phyloP scores from a whole-genome alignment of 1,140 invertebrate genomes.

The Drosophila trapezifrons region DNA sequence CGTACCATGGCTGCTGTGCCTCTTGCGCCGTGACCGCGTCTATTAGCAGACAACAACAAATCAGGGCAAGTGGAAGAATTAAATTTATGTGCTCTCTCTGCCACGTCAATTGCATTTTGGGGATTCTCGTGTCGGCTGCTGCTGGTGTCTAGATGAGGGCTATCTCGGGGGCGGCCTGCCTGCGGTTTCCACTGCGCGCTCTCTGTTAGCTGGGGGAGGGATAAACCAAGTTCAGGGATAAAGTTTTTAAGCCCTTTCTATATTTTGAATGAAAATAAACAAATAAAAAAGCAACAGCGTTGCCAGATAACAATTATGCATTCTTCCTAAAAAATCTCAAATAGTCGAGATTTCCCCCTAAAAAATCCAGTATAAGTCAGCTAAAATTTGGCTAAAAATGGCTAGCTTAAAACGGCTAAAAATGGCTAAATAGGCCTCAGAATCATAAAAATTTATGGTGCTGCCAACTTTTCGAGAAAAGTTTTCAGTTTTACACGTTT shows the following conservation, averaged over 20 bases:
- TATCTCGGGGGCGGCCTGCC: neutral
- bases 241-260: conserved; percentile 39
- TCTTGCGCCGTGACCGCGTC: conserved; percentile 58
- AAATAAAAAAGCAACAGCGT: conserved; percentile 28
- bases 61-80: conserved; percentile 47
- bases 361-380: too few relatives aligned
- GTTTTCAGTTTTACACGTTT: too few relatives aligned
- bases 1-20: conserved; percentile 87
- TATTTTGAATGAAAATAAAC: conserved; percentile 46
- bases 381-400: too few relatives aligned
- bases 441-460: too few relatives aligned
- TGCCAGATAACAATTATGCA: too few relatives aligned
- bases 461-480: too few relatives aligned
- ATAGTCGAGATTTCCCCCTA: too few relatives aligned
- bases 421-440: too few relatives aligned
- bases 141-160: conserved; percentile 2
- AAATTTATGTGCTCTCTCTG: conserved; percentile 60
- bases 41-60: conserved; percentile 53
- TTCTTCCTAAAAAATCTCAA: too few relatives aligned
- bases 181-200: conserved; percentile 6
- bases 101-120: conserved; percentile 82
- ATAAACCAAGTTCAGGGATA: too few relatives aligned
- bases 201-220: conserved; percentile 9
- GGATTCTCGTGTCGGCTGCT: conserved; percentile 18
- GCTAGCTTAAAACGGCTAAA: too few relatives aligned